Conservation (phyloP, 2,797 vertebrate genomes). For the Gobionotothen gibberifrons region DNA sequence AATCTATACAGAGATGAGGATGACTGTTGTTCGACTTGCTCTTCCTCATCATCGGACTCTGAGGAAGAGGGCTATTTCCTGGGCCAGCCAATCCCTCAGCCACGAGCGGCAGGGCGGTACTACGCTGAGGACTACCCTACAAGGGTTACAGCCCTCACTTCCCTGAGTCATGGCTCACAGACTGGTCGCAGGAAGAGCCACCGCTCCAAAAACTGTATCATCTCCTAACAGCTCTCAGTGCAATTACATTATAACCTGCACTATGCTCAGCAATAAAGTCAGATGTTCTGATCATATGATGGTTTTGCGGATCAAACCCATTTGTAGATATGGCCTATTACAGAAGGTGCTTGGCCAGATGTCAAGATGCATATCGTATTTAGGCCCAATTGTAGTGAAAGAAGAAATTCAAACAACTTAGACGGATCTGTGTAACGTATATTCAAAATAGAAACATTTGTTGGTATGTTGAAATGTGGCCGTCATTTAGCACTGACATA, state of each 20-base stretch:
- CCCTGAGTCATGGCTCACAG: slow-evolving; percentile 87
- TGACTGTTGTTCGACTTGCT: slow-evolving; percentile 94
- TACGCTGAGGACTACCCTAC: slow-evolving; percentile 91
- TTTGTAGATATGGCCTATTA: background rate
- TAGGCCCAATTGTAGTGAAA: slow-evolving; percentile 31
- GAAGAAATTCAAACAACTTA: slow-evolving; percentile 11
- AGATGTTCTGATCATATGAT: slow-evolving; percentile 36
- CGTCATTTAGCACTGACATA: slow-evolving; percentile 59
- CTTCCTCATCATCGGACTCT: slow-evolving; percentile 95
- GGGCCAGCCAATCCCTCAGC: slow-evolving; percentile 96
- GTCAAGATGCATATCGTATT: slow-evolving; percentile 55
- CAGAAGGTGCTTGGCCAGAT: slow-evolving; percentile 21
- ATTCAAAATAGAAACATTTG: slow-evolving; percentile 14
- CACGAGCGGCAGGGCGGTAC: slow-evolving; percentile 86
- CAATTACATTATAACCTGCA: slow-evolving; percentile 34
- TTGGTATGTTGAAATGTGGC: slow-evolving; percentile 33
- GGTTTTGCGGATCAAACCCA: slow-evolving; percentile 26
- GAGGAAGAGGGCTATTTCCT: slow-evolving; percentile 98
- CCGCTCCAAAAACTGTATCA: slow-evolving; percentile 97
- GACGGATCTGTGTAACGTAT: slow-evolving; percentile 23
- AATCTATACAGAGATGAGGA: slow-evolving; percentile 85
- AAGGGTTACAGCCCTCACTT: slow-evolving; percentile 85
- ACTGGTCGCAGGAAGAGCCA: slow-evolving; percentile 92
- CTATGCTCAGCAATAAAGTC: slow-evolving; percentile 45
- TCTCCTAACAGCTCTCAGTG: slow-evolving; percentile 85